These are phyloP conservation scores for Limanda limanda DNA, from an alignment of 2,113 vertebrate species.

Conservation along the genomic window DNA sequence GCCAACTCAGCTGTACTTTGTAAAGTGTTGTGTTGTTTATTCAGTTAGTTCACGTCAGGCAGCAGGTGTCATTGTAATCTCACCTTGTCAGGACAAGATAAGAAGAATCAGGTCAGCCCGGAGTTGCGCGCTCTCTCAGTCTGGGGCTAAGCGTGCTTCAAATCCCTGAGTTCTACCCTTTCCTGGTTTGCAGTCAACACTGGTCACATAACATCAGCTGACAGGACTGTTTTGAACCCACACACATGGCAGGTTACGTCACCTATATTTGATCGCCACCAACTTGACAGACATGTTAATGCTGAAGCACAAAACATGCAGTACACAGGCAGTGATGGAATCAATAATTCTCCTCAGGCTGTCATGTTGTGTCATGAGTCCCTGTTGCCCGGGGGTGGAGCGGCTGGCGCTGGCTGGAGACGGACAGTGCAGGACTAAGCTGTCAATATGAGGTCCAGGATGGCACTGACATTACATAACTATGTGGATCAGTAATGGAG, in stretches of 20 bases:
- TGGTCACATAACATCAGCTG: constrained; percentile 72
- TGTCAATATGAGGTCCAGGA: constrained; percentile 55
- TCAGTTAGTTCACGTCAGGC: constrained; percentile 8
- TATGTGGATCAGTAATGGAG: constrained; percentile 44
- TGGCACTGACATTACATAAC: constrained; percentile 63
- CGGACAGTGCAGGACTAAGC: constrained; percentile 33
- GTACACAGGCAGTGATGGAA: constrained; percentile 6
- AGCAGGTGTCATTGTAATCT: constrained; percentile 44
- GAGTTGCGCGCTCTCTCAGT: constrained; percentile 54
- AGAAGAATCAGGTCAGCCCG: constrained; percentile 67
- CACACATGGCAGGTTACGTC: constrained; percentile 67
- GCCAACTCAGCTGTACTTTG: no score
- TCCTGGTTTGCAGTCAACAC: constrained; percentile 73
- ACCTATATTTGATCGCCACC: constrained; percentile 59
- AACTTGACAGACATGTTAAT: constrained; percentile 29
- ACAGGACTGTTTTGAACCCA: constrained; percentile 69
- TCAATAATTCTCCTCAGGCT: constrained; percentile 24
- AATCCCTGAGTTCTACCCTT: constrained; percentile 58
- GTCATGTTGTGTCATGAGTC: constrained; percentile 38
- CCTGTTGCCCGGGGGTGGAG: not conserved
- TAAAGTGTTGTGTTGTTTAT: not conserved
- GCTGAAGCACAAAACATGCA: constrained; percentile 18
- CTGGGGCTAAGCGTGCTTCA: constrained; percentile 42
- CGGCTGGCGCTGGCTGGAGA: constrained; percentile 18
- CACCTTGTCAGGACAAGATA: constrained; percentile 55